Evolutionary conservation across 2,888 invertebrate species (phyloP), one percentile per base, ranked within the genome.

Genomic region (Catocala sponsa): DNA sequence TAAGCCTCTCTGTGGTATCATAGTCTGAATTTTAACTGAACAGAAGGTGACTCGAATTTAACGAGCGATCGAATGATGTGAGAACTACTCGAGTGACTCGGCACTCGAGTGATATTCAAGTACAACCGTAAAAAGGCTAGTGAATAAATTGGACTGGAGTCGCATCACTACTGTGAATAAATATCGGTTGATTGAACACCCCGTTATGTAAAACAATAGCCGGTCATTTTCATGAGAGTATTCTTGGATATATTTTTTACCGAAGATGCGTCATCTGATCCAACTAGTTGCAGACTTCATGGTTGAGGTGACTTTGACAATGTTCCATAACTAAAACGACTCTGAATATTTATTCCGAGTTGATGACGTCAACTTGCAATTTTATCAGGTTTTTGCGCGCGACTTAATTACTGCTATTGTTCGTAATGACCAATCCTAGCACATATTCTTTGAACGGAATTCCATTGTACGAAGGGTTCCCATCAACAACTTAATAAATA

Each of bases 401-500:
- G 65, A 58, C 60, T 66, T 77, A 75, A 71, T 75, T 74, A 67
- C 72, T 13, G n/a, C 52, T 60, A 68, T 77, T 74, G 63, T 77
- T 59, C 50, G 13, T 57, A 69, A 65, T 72, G 75, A 72, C 72
- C 71, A 72, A 74, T 64, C 50, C 38, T 57, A 35, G 47, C 55
- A n/a, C n/a, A n/a, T 1, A 10, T 15, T 10, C 11, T 46, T 46
- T 2, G 12, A 9, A 15, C 9, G 13, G 15, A 46, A 15, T 25
- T 15, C 46, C 10, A 46, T 15, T 46, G 46, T 15, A 9, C 15
- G 7, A 9, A 46, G 44, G 13, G 9, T 46, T 46, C 15, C 15
- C 46, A 46, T 15, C 4, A 46, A 46, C 10, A 46, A 15, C 15
- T 13, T 46, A 5, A 44, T 15, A 46, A 15, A 15, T 7, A 2